Evolutionary conservation across 2,888 invertebrate species (phyloP), one percentile per base, ranked within the genome.

Genomic region (Therioaphis trifolii): DNA sequence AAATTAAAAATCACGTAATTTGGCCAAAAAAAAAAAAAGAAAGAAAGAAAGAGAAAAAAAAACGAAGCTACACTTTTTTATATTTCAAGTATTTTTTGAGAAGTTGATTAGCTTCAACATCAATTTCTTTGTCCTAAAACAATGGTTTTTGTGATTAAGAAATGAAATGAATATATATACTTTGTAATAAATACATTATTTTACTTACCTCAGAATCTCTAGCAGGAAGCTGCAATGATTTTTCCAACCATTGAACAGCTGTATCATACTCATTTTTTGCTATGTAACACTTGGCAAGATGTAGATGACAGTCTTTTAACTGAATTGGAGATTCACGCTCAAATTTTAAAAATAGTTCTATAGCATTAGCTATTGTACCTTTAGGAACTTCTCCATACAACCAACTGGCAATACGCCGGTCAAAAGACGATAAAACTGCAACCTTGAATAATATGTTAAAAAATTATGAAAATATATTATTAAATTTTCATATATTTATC

Each of bases 351-450:
- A 92, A 91, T 86, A 90, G 88, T 21, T 88, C 87, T 40, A 93
- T 88, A 1, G 94, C 93, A 85, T 94, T 93, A 68, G 91, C 90
- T 80, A 91, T 90, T 0, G 92, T 91, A 1, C 92, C 90, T 84
- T 88, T 89, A 12, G 93, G 93, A n/a, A 92, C 91, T 84, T 91
- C 91, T 3, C 91, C 91, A 88, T 92, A 93, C 49, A 94, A 87
- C 9, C 93, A 90, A 9, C 91, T 88, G 9, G 94, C 94, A 18
- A 92, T 88, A 89, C 91, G 92, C 85, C 92, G 90, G 87, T 94
- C 93, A 79, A 93, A 88, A 93, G 93, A 93, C 49, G 90, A 89
- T 85, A 93, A 88, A 87, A 89, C 89, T 69, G 92, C 90, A 18
- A 91, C 90, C 91, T 91, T 86, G 85, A 52, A 21, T 9, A 49